Base-by-base conservation (phyloP, 2,888 invertebrate genomes). In the Eupithecia insigniata region DNA sequence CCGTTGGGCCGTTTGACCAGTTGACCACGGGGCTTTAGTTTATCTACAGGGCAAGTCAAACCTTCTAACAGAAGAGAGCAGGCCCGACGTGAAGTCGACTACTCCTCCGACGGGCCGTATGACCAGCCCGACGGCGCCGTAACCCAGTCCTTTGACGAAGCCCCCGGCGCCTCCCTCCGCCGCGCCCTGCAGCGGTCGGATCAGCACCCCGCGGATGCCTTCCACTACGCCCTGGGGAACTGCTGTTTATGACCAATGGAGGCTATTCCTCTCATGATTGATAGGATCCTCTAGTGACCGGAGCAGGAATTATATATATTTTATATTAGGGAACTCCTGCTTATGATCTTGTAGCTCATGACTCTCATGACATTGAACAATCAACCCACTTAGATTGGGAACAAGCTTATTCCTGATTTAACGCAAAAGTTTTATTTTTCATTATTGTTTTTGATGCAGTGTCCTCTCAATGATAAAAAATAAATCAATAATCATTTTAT, bases 31-130 rank as follows among this genome's bases (percentile, higher is more conserved):
- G 10, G 22, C 39, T 51, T 22, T 22, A 51, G 22, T 22, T 51
- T 51, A 32, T 26, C 60, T 60, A 66, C 18, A 7, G 16, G 26
- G 22, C 16, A 62, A n/a, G 32, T 34, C 69, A 66, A 82, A 92
- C 92, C 92, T 93, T 88, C 84, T 89, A 64, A 92, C 85, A n/a
- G 90, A 80, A 28, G 84, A 76, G 76, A 92, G 88, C 34, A 93
- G 85, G 14, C 88, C 88, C n/a, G 89, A 85, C 62, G 90, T 89
- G 83, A 89, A 92, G 85, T 93, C 93, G 73, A 91, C 83, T 77
- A 92, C 78, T 28, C 92, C 93, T 39, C 89, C 88, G 75, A 91
- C 80, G 32, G 93, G 93, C 1, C 90, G 86, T 73, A 90, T 86
- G 69, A 93, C 67, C 7, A 93, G 85, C 0, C 92, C 92, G 34